Conservation (phyloP, 2,797 vertebrate species). For the Cirrhinus mrigala region DNA sequence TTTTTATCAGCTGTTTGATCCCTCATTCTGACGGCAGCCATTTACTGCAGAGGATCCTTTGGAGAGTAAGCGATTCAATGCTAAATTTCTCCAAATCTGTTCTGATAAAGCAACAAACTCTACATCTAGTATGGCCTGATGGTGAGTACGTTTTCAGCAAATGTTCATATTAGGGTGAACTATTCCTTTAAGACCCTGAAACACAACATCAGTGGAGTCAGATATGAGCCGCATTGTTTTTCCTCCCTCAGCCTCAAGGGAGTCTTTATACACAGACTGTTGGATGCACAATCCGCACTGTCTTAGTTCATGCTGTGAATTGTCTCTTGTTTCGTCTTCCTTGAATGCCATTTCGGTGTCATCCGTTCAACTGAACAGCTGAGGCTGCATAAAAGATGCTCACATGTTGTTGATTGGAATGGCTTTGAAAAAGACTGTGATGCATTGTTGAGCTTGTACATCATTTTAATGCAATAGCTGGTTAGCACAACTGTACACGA, state of each 20-base stretch:
- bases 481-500: not conserved
- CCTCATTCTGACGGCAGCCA: not conserved
- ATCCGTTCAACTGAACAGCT: constrained; percentile 2
- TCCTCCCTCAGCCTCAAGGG: constrained; percentile 22
- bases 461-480: not conserved
- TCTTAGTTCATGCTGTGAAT: constrained; percentile 20
- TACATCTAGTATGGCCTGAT: not conserved
- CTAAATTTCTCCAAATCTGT: not conserved
- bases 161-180: not conserved
- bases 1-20: not conserved
- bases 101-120: not conserved
- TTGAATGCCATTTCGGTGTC: constrained; percentile 1
- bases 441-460: not conserved
- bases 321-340: constrained; percentile 17
- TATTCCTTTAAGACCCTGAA: not conserved
- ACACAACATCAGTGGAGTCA: not conserved
- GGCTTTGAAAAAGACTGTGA: not conserved
- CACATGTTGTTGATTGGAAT: not conserved
- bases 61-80: not conserved
- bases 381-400: constrained; percentile 14
- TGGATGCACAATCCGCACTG: not conserved
- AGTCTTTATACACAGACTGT: constrained; percentile 16
- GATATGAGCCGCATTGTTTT: not conserved
- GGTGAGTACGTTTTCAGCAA: not conserved
- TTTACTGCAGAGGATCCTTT: not conserved